Evolutionary conservation across 2,888 invertebrate genomes (phyloP), one percentile per base, ranked within the genome.

Genomic region (Erebia palarica): DNA sequence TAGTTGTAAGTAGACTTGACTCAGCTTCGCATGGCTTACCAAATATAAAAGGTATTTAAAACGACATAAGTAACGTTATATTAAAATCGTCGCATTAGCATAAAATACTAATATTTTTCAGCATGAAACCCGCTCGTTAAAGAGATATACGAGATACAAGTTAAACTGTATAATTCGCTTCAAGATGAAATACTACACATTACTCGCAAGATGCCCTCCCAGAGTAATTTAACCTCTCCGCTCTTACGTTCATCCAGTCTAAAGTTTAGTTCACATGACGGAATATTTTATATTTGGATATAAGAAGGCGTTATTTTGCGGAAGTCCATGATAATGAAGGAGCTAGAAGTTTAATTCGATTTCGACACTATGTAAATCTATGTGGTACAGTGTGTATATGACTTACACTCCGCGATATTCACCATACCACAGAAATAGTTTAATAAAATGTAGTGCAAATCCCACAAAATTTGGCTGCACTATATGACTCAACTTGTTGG

Each of bases 151-250:
- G 53, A 18, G 36, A 42, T 47, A 47, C 36, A 79, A 77, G 77
- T 77, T 73, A 84, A 84, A 84, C 49, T 67, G 66, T 81, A 82
- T 84, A 85, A 87, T 88, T 86, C 84, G 80, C 83, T 85, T 81
- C 79, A 85, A 86, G 81, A 89, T 86, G 82, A 88, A 86, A 82
- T 85, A 85, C 82, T 84, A 82, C 82, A 82, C 83, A 83, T 87
- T 89, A 86, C 82, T 80, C 82, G 75, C 73, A 86, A 87, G 83
- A 84, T 75, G 67, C 72, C 16, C 55, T 55, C 76, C 88, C 85
- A 84, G 60, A 75, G 2, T 80, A 75, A n/a, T 47, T 27, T 73
- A 84, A 83, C 69, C 85, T 78, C 4, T 75, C 68, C 73, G 60
- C 69, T 76, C 49, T n/a, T 51, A n/a, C 47, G 11, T 58, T 58